A percentile compares a stretch with the other conserved stretches of the same genome.
Conservation (phyloP, 2,113 vertebrate genomes). For the Sebastes fasciatus region DNA sequence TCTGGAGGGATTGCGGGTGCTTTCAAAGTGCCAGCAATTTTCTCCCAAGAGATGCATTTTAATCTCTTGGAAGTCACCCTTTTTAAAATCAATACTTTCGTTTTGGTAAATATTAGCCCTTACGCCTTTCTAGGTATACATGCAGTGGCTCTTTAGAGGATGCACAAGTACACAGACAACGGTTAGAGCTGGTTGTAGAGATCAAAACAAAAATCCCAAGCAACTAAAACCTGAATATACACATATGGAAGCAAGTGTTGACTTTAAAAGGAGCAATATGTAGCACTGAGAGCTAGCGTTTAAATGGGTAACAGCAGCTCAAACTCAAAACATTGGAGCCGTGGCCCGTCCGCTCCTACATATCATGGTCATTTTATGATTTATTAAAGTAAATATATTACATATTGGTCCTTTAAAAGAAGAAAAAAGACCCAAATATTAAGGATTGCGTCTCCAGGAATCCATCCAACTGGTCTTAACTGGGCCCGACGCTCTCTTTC, state of each 20-base stretch:
- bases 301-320: too few relatives aligned
- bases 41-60: neutral
- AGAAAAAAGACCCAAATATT: neutral
- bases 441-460: neutral
- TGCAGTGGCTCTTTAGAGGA: too few relatives aligned
- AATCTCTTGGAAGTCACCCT: neutral
- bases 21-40: neutral
- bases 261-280: neutral
- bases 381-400: too few relatives aligned
- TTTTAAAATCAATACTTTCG: neutral
- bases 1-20: neutral
- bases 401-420: neutral
- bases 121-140: neutral
- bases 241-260: neutral
- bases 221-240: neutral
- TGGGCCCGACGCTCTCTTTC: neutral
- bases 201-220: neutral
- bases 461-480: neutral
- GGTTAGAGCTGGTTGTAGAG: neutral
- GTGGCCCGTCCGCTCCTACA: too few relatives aligned
- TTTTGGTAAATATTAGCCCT: neutral
- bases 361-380: too few relatives aligned
- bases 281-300: too few relatives aligned
- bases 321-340: too few relatives aligned
- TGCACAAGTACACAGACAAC: neutral